Evolutionary conservation across 2,113 vertebrate genomes (phyloP).

Genomic region (Stegastes partitus): DNA sequence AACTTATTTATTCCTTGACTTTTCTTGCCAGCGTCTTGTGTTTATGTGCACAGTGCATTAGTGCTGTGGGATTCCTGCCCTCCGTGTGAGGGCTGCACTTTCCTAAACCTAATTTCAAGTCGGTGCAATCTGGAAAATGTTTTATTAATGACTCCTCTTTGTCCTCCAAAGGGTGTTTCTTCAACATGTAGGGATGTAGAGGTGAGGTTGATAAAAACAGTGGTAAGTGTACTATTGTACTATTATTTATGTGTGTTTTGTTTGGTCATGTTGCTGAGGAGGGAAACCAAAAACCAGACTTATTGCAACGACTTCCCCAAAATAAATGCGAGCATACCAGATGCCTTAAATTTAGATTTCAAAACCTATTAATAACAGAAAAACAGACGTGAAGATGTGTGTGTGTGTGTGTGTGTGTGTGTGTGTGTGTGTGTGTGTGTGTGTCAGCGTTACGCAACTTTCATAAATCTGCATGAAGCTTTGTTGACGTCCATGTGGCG

Average conservation of each 20-base stretch:
- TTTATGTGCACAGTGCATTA: no score
- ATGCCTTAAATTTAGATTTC: not conserved
- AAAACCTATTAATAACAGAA: not conserved
- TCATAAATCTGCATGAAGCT: conserved; percentile 31
- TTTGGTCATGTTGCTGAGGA: not conserved
- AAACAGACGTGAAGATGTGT: not conserved
- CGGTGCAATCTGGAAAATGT: conserved; percentile 2
- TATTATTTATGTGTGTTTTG: not conserved
- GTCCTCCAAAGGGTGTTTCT: not conserved
- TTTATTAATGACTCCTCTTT: not conserved
- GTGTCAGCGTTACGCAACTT: conserved; percentile 9
- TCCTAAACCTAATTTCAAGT: not conserved
- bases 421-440: not conserved
- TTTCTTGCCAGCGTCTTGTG: not conserved
- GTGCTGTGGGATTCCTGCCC: no score
- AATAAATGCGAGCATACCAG: not conserved
- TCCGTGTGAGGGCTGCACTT: not conserved
- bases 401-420: no score
- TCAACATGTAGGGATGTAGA: not conserved
- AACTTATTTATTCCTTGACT: not conserved
- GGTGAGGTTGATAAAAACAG: not conserved
- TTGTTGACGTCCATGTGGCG: conserved; percentile 41
- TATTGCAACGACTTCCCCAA: not conserved
- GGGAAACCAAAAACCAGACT: not conserved
- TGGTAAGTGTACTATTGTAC: not conserved